phyloP scores from a whole-genome alignment of 2,888 invertebrate genomes.

The Nomada goodeniana region DNA sequence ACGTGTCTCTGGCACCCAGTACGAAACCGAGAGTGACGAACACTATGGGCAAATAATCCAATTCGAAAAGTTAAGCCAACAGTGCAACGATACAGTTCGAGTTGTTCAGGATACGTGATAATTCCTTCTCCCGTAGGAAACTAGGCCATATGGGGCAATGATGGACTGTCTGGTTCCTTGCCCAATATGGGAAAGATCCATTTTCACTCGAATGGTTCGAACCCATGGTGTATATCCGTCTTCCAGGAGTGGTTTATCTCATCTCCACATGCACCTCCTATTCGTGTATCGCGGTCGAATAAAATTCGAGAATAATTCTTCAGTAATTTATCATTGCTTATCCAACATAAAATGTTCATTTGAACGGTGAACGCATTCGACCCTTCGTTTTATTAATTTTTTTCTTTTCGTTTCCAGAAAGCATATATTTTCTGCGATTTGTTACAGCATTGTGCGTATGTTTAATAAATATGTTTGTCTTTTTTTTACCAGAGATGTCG shows the following conservation, averaged over 20 bases:
- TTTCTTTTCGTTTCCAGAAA: neutral
- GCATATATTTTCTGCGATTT: neutral
- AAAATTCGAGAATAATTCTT: neutral
- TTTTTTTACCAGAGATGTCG: too few species aligned
- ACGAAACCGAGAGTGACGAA: slow-evolving; percentile 14
- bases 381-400: neutral
- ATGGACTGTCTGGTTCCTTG: slow-evolving; percentile 6
- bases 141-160: neutral
- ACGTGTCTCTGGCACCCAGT: neutral
- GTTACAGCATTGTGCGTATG: neutral
- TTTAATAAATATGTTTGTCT: too few species aligned
- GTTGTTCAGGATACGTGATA: slow-evolving; percentile 20
- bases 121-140: slow-evolving; percentile 19
- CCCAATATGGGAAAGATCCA: neutral
- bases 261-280: neutral
- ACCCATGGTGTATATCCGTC: neutral
- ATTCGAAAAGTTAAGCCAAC: slow-evolving; percentile 46
- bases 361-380: neutral
- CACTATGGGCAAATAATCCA: slow-evolving; percentile 41
- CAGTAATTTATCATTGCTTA: slow-evolving; percentile 2
- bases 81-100: slow-evolving; percentile 1
- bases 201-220: neutral
- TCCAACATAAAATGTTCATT: slow-evolving; percentile 6
- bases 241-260: slow-evolving; percentile 1
- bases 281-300: neutral